phyloP scores from a whole-genome alignment of 2,888 invertebrate species.

The Tholera decimalis region DNA sequence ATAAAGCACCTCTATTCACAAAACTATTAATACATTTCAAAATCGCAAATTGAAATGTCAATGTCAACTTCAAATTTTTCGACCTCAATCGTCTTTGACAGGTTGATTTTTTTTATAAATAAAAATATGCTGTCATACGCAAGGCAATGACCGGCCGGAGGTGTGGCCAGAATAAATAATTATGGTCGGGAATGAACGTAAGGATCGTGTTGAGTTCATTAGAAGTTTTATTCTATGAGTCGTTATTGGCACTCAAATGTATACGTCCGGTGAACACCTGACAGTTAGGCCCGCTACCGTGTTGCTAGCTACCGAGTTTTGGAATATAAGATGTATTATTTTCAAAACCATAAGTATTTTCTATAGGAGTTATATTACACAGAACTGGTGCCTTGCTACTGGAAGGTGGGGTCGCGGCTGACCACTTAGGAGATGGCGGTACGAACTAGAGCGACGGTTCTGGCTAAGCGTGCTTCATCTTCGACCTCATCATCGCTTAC shows the following conservation, averaged over 20 bases:
- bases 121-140: constrained; percentile 54
- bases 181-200: constrained; percentile 36
- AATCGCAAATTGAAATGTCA: constrained; percentile 65
- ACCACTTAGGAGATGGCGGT: no score
- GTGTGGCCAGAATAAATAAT: constrained; percentile 68
- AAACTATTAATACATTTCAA: constrained; percentile 51
- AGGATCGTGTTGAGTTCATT: constrained; percentile 44
- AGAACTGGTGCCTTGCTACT: no score
- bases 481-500: no score
- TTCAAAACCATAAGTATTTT: no score
- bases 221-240: constrained; percentile 28
- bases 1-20: constrained; percentile 1
- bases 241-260: constrained; percentile 1
- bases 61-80: constrained; percentile 57
- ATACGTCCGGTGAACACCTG: constrained; percentile 8
- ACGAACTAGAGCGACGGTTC: no score
- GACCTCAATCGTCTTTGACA: constrained; percentile 68
- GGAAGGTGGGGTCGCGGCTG: no score
- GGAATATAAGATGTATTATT: no score
- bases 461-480: no score
- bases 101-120: constrained; percentile 56
- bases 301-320: neutral
- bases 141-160: constrained; percentile 66
- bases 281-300: neutral
- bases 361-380: no score